Evolutionary conservation across 2,113 vertebrate genomes (phyloP).

Genomic region (Lepus timidus): DNA sequence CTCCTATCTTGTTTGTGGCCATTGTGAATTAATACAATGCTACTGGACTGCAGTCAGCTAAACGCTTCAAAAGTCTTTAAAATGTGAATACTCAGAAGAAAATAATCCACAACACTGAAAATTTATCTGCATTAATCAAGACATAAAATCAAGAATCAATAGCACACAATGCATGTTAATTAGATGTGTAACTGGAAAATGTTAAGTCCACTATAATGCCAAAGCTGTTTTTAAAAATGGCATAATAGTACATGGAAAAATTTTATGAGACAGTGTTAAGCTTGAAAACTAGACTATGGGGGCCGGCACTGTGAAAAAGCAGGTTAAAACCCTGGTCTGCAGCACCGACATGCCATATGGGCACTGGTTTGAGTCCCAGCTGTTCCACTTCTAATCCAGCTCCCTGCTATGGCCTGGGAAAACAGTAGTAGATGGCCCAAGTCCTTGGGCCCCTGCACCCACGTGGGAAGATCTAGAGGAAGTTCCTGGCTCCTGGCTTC

Average conservation of each 20-base stretch:
- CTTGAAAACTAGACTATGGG: neutral
- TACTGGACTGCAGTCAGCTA: neutral
- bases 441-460: too few relatives aligned
- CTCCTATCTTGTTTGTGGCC: neutral
- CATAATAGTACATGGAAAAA: neutral
- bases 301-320: too few relatives aligned
- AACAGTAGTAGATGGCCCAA: too few relatives aligned
- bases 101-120: neutral
- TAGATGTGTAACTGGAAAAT: neutral
- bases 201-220: neutral
- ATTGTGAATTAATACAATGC: neutral
- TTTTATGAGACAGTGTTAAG: neutral
- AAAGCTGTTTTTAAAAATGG: neutral
- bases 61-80: neutral
- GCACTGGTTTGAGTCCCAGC: too few relatives aligned
- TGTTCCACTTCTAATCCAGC: too few relatives aligned
- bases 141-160: neutral
- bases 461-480: too few relatives aligned
- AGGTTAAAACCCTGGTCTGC: too few relatives aligned
- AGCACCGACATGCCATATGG: too few relatives aligned
- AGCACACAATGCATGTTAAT: conserved; percentile 43
- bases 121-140: conserved; percentile 32
- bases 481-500: too few relatives aligned
- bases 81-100: neutral
- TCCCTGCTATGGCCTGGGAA: too few relatives aligned